Evolutionary conservation across 2,888 invertebrate species (phyloP).

Genomic region (Hymenopus coronatus): DNA sequence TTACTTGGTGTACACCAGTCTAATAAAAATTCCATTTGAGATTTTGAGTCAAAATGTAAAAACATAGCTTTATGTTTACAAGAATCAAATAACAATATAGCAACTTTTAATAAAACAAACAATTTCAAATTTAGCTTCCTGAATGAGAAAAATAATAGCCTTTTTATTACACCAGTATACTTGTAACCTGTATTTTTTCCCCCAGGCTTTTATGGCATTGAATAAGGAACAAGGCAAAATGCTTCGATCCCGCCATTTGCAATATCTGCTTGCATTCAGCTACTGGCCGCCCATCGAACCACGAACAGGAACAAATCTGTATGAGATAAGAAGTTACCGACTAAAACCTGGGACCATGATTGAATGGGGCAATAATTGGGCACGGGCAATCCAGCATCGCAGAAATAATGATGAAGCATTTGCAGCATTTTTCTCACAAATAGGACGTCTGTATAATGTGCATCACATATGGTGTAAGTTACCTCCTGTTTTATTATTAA

Average conservation of each 20-base stretch:
- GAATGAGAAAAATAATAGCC: no score
- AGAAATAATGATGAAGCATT: conserved; percentile 92
- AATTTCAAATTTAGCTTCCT: no score
- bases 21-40: no score
- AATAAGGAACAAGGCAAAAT: conserved; percentile 74
- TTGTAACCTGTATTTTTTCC: conserved; percentile 19
- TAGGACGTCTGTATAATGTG: conserved; percentile 93
- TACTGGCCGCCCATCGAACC: conserved; percentile 89
- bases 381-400: conserved; percentile 86
- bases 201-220: conserved; percentile 68
- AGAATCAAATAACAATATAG: no score
- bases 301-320: conserved; percentile 74
- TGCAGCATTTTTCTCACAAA: conserved; percentile 96
- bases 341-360: conserved; percentile 99
- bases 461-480: conserved; percentile 98
- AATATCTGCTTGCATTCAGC: conserved; percentile 92
- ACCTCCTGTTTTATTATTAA: not conserved
- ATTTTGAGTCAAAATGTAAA: no score
- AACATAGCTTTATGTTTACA: no score
- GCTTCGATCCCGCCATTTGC: conserved; percentile 83
- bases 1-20: no score
- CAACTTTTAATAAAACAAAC: no score
- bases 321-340: conserved; percentile 90
- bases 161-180: no score
- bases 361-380: conserved; percentile 99